A percentile compares a stretch with the other conserved stretches of the same genome.
These are phyloP conservation scores for Enhydra lutris DNA, from an alignment of 2,113 vertebrate species.

Conservation along the genomic window DNA sequence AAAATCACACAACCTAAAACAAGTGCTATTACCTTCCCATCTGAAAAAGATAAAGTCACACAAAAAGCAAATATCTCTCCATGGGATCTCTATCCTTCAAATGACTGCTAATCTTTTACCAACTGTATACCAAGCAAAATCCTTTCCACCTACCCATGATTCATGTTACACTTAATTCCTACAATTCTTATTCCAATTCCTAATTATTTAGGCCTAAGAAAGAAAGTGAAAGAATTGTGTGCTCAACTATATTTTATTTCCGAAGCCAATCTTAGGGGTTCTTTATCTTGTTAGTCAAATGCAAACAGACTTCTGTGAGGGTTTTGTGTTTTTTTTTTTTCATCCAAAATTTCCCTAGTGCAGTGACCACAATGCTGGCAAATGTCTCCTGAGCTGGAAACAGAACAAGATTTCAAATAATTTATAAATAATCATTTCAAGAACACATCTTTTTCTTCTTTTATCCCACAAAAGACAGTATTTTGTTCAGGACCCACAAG, in stretches of 20 bases:
- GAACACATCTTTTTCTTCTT: slow-evolving; percentile 80
- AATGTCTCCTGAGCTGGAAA: slow-evolving; percentile 68
- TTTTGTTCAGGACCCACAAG: slow-evolving; percentile 79
- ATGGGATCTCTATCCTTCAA: not conserved
- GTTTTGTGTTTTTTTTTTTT: not conserved
- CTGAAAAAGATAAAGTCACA: slow-evolving; percentile 3
- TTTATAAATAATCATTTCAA: slow-evolving; percentile 84
- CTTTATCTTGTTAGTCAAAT: slow-evolving; percentile 81
- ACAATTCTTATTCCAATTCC: not conserved
- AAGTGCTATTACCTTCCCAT: not conserved
- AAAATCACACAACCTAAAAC: not conserved
- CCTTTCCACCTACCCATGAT: not conserved
- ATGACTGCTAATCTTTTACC: not conserved
- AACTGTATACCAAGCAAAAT: not conserved
- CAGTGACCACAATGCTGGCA: slow-evolving; percentile 77
- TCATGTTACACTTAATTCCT: not conserved
- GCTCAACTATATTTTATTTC: slow-evolving; percentile 59
- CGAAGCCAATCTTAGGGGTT: slow-evolving; percentile 29
- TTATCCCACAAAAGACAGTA: slow-evolving; percentile 81
- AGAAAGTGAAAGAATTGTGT: slow-evolving; percentile 14
- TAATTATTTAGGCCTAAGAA: slow-evolving; percentile 45
- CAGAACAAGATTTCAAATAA: slow-evolving; percentile 80
- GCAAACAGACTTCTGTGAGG: slow-evolving; percentile 79
- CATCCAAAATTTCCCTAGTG: slow-evolving; percentile 76
- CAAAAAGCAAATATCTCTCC: not conserved